Conservation (phyloP, 1,140 invertebrate species). For the Cyclargus thomasi region DNA sequence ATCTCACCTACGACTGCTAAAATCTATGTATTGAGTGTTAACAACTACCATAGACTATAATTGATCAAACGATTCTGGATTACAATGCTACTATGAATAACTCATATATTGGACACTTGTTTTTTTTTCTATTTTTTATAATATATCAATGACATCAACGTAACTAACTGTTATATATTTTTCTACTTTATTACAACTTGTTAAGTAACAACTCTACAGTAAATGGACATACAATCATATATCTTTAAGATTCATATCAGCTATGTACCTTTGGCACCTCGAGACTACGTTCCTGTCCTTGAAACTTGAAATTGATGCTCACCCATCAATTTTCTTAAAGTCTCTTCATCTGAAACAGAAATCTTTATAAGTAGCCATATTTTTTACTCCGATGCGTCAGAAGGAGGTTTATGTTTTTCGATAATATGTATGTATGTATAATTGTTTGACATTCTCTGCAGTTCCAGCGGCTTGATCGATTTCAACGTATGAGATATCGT, state of each 20-base stretch:
- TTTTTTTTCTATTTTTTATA: conserved; percentile 8
- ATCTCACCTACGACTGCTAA: neutral
- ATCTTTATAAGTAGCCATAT: neutral
- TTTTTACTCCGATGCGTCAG: no score
- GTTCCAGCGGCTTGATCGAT: no score
- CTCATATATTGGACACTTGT: neutral
- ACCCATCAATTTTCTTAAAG: conserved; percentile 12
- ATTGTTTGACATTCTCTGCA: no score
- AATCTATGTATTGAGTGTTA: neutral
- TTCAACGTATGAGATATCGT: no score
- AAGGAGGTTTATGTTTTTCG: no score
- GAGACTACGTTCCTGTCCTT: conserved; percentile 38
- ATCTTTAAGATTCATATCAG: conserved; percentile 46
- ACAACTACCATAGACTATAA: neutral
- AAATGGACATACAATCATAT: conserved; percentile 69
- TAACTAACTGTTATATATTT: conserved; percentile 27
- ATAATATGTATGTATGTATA: no score
- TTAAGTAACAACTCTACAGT: conserved; percentile 47
- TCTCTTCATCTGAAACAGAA: conserved; percentile 61
- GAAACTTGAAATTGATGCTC: conserved; percentile 25
- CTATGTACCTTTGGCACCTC: conserved; percentile 57
- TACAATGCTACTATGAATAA: neutral
- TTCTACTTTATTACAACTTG: conserved; percentile 40
- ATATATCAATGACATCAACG: conserved; percentile 34
- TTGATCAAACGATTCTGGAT: conserved; percentile 2